Evolutionary conservation across 2,888 invertebrate species (phyloP).

Genomic region (Steinernema carpocapsae): DNA sequence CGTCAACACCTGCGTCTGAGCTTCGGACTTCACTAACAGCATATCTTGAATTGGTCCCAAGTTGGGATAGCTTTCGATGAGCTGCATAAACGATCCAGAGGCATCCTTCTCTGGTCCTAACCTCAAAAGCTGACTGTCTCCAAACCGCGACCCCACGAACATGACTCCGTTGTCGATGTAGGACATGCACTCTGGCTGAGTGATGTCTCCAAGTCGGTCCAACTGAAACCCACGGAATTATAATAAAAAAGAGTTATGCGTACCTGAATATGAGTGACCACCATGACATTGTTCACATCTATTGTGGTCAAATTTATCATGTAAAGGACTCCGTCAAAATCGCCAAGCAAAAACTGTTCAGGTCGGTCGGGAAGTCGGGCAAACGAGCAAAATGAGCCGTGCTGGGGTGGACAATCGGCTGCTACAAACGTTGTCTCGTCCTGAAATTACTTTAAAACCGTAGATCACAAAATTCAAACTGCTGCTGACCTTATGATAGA

Average conservation of each 20-base stretch:
- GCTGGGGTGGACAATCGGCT: constrained; percentile 56
- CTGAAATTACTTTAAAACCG: constrained; percentile 28
- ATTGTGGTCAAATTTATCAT: constrained; percentile 86
- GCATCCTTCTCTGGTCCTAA: constrained; percentile 57
- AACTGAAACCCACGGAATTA: constrained; percentile 46
- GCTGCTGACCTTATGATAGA: constrained; percentile 83
- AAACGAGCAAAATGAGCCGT: constrained; percentile 80
- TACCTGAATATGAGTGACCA: constrained; percentile 71
- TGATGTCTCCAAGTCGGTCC: constrained; percentile 70
- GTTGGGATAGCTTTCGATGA: constrained; percentile 95
- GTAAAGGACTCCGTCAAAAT: constrained; percentile 89
- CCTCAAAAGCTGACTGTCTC: constrained; percentile 89
- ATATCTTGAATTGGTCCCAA: constrained; percentile 85
- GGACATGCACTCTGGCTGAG: constrained; percentile 92
- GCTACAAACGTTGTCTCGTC: constrained; percentile 40
- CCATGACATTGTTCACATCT: constrained; percentile 85
- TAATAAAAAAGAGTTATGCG: neutral
- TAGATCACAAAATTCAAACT: neutral
- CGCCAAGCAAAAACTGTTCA: constrained; percentile 77
- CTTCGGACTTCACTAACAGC: constrained; percentile 74
- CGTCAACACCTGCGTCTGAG: constrained; percentile 95
- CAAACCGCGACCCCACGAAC: constrained; percentile 88
- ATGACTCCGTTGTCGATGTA: constrained; percentile 97
- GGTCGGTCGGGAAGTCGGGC: constrained; percentile 85
- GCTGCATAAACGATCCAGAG: constrained; percentile 74